These are phyloP conservation scores for Oceanodroma leucorhoa DNA, from an alignment of 2,797 vertebrate genomes.

Conservation along the genomic window DNA sequence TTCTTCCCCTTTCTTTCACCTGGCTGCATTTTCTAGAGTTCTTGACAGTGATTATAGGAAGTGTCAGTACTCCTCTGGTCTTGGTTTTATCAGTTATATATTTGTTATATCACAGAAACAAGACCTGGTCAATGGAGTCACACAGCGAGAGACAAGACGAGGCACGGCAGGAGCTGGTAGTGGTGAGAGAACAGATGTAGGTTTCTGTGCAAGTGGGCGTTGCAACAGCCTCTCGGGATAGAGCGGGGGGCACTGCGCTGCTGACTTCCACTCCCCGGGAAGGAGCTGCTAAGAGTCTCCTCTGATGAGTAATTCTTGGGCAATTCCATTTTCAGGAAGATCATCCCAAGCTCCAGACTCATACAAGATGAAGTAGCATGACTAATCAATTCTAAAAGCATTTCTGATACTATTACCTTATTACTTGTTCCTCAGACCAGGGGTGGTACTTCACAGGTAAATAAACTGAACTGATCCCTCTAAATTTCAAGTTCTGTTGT, in stretches of 20 bases:
- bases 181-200: neutral
- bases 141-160: rapidly evolving
- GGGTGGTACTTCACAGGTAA: neutral
- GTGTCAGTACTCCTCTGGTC: neutral
- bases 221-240: neutral
- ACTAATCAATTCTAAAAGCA: neutral
- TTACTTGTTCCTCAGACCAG: neutral
- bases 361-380: neutral
- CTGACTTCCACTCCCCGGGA: neutral
- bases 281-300: neutral
- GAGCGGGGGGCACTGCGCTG: rapidly evolving
- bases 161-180: neutral
- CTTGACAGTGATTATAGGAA: neutral
- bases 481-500: neutral
- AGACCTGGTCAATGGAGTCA: neutral
- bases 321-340: neutral
- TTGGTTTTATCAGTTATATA: neutral
- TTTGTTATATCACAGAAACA: neutral
- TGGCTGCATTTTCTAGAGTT: neutral
- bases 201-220: neutral
- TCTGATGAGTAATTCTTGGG: neutral
- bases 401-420: neutral
- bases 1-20: neutral
- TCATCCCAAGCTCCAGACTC: neutral
- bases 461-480: neutral